Percentiles rank a stretch among this genome's conserved stretches.
Evolutionary conservation across 2,888 invertebrate genomes (phyloP).

Genomic region (Chrysomela aeneicollis): DNA sequence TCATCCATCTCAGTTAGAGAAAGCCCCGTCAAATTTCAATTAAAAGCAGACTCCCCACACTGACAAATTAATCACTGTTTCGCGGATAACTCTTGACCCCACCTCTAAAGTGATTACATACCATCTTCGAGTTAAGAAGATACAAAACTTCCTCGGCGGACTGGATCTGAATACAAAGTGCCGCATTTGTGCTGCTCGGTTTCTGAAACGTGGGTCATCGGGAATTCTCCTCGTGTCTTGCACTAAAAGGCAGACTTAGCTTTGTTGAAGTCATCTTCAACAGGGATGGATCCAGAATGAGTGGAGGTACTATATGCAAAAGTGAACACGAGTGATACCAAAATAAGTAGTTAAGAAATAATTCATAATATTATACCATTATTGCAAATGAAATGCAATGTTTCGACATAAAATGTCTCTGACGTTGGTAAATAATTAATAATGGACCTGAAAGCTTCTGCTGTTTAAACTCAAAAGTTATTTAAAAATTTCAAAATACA

Average conservation of each 20-base stretch:
- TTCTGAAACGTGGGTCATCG: conserved; percentile 50
- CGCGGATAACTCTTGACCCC: conserved; percentile 36
- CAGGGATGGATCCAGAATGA: conserved; percentile 30
- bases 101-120: conserved; percentile 54
- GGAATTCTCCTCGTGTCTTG: conserved; percentile 49
- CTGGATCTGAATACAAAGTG: conserved; percentile 59
- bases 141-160: conserved; percentile 56
- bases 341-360: no score
- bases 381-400: no score
- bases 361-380: no score
- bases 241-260: conserved; percentile 51
- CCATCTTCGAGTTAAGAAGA: conserved; percentile 57
- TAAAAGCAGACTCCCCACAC: conserved; percentile 25
- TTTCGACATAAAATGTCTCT: no score
- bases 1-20: background rate
- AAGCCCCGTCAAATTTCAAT: conserved; percentile 26
- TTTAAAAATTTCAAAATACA: no score
- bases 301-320: conserved; percentile 16
- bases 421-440: no score
- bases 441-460: no score
- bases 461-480: no score
- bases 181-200: conserved; percentile 56
- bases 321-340: no score
- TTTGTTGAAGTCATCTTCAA: conserved; percentile 56
- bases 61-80: conserved; percentile 44